Percentiles rank a stretch among this genome's conserved stretches.
These are phyloP conservation scores for Candidula unifasciata DNA, from an alignment of 2,888 invertebrate species.

Conservation along the genomic window DNA sequence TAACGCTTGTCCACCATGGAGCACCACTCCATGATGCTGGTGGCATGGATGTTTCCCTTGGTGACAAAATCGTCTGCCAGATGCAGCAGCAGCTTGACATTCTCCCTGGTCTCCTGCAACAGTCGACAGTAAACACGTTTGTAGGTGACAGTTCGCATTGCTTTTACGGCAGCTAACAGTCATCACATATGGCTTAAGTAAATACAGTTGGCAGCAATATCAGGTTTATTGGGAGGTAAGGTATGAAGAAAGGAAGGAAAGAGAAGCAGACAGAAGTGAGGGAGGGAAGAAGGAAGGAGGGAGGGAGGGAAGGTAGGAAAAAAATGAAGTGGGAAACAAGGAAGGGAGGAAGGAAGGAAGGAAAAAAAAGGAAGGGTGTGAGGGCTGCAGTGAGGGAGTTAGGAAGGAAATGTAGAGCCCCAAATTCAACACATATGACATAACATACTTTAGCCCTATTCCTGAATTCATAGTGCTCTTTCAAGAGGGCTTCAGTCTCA, in stretches of 20 bases:
- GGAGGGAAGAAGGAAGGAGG: no score
- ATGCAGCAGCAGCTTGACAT: constrained; percentile 94
- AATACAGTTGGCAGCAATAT: no score
- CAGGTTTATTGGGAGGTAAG: no score
- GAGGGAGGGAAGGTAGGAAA: no score
- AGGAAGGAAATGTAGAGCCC: not conserved
- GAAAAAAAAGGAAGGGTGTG: no score
- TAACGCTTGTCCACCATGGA: constrained; percentile 95
- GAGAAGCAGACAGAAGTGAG: no score
- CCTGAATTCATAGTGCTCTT: constrained; percentile 91
- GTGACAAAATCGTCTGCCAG: constrained; percentile 96
- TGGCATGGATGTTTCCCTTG: constrained; percentile 96
- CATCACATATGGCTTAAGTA: no score
- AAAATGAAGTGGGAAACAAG: no score
- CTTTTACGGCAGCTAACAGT: no score
- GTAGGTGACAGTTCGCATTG: not conserved
- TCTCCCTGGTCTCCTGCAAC: constrained; percentile 90
- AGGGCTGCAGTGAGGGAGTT: no score
- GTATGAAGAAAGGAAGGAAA: no score
- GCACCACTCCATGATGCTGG: constrained; percentile 94
- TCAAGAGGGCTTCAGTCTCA: constrained; percentile 87
- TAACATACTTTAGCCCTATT: constrained; percentile 85
- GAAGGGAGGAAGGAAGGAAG: no score
- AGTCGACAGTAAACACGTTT: not conserved
- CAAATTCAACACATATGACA: not conserved